A percentile compares a stretch with the other conserved stretches of the same genome.
Conservation (phyloP, 2,113 vertebrate species). For the Podarcis muralis region DNA sequence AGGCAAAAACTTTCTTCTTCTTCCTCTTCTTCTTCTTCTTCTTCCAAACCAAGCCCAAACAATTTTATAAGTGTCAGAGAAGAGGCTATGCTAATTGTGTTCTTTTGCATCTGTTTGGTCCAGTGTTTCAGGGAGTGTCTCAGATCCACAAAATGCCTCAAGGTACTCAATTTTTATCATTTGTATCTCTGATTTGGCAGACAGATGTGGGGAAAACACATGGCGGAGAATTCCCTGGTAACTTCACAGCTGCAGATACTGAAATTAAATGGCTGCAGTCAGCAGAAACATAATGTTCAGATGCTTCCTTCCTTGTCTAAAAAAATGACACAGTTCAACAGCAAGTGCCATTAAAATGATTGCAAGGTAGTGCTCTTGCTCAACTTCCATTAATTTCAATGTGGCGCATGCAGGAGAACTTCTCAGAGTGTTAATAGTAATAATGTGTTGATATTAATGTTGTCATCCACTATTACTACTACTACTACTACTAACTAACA, state of each 20-base stretch:
- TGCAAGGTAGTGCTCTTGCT: slow-evolving; percentile 55
- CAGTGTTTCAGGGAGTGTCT: slow-evolving; percentile 52
- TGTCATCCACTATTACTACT: too few relatives aligned
- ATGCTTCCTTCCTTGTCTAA: slow-evolving; percentile 60
- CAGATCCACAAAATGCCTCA: slow-evolving; percentile 46
- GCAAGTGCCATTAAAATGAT: slow-evolving; percentile 31
- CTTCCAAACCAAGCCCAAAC: not conserved
- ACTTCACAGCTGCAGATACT: slow-evolving; percentile 69
- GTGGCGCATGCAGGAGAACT: not conserved
- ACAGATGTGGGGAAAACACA: slow-evolving; percentile 65
- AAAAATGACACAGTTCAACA: not conserved
- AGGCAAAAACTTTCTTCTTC: not conserved
- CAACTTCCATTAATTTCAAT: slow-evolving; percentile 55
- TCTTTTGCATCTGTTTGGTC: slow-evolving; percentile 38
- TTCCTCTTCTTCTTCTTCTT: too few relatives aligned
- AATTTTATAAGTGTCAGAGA: slow-evolving; percentile 28
- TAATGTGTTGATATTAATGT: not conserved
- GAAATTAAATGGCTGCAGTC: slow-evolving; percentile 40
- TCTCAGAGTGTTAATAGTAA: not conserved
- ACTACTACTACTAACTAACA: too few relatives aligned
- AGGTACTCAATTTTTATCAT: slow-evolving; percentile 41
- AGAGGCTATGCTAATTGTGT: slow-evolving; percentile 28
- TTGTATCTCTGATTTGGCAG: slow-evolving; percentile 63
- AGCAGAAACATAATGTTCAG: slow-evolving; percentile 56
- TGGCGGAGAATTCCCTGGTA: slow-evolving; percentile 59